A percentile compares a stretch with the other conserved stretches of the same genome.
These are phyloP conservation scores for Caenorhabditis sp. DNA, from an alignment of 2,888 invertebrate species.

Conservation along the genomic window DNA sequence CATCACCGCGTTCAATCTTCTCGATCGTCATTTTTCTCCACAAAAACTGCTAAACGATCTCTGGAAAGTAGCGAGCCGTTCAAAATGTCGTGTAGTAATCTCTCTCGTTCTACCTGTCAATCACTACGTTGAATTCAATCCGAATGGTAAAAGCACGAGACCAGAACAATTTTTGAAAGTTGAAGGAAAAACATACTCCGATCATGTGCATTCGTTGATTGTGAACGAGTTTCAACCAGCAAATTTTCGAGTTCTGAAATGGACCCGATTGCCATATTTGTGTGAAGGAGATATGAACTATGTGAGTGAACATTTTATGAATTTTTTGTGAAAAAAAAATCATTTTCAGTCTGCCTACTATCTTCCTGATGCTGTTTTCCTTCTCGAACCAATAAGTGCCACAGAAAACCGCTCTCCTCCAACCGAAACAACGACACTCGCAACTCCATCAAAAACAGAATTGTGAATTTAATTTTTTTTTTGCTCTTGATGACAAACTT, in stretches of 20 bases:
- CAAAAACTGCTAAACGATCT: constrained; percentile 82
- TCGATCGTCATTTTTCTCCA: constrained; percentile 91
- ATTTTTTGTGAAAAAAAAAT: not conserved
- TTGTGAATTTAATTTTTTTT: not conserved
- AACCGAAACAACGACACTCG: not conserved
- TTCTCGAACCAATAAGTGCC: constrained; percentile 40
- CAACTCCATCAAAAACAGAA: too few relatives aligned
- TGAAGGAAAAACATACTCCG: constrained; percentile 72
- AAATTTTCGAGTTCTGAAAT: constrained; percentile 81
- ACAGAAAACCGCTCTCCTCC: not conserved
- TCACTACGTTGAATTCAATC: constrained; percentile 84
- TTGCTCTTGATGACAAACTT: not conserved
- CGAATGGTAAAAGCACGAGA: constrained; percentile 34
- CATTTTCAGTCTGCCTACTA: constrained; percentile 64
- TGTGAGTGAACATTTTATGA: constrained; percentile 32
- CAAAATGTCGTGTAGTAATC: constrained; percentile 75
- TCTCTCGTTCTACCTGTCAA: constrained; percentile 91
- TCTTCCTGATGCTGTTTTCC: constrained; percentile 63
- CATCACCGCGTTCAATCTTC: constrained; percentile 87
- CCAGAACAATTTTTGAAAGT: constrained; percentile 71
- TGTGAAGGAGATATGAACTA: constrained; percentile 85
- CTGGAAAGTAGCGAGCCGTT: constrained; percentile 78
- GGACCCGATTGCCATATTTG: constrained; percentile 91
- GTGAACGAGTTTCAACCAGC: constrained; percentile 77
- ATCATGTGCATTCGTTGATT: constrained; percentile 82